phyloP scores from a whole-genome alignment of 2,797 vertebrate species.

The Discoglossus pictus region DNA sequence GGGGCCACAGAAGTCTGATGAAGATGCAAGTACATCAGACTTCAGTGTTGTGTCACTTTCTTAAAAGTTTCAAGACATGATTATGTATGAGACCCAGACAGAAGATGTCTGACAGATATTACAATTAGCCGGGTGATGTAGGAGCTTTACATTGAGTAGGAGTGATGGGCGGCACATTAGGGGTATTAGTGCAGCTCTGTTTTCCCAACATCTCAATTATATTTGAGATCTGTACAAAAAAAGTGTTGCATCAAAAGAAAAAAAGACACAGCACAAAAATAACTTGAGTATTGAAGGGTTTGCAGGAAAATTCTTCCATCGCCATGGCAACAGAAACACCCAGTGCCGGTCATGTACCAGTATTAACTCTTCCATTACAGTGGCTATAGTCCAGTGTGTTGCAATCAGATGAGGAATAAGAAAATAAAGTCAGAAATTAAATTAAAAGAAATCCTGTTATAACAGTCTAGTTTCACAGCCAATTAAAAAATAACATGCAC shows the following conservation, averaged over 20 bases:
- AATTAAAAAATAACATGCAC: no score
- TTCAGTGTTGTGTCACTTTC: no score
- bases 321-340: conserved; percentile 40
- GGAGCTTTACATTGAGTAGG: neutral
- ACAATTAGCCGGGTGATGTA: no score
- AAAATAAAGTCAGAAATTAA: no score
- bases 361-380: conserved; percentile 23
- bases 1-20: no score
- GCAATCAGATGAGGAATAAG: no score
- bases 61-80: no score
- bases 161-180: neutral
- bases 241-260: neutral
- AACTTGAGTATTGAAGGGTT: neutral
- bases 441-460: no score
- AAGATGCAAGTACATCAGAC: no score
- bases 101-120: no score
- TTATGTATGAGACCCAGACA: no score
- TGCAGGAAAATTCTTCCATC: neutral
- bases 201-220: neutral
- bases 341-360: neutral
- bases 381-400: neutral
- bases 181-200: neutral
- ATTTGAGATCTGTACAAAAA: neutral
- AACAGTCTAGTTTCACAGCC: no score
- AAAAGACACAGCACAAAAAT: neutral